These are phyloP conservation scores for Hestina assimilis DNA, from an alignment of 1,140 invertebrate genomes.

Conservation along the genomic window DNA sequence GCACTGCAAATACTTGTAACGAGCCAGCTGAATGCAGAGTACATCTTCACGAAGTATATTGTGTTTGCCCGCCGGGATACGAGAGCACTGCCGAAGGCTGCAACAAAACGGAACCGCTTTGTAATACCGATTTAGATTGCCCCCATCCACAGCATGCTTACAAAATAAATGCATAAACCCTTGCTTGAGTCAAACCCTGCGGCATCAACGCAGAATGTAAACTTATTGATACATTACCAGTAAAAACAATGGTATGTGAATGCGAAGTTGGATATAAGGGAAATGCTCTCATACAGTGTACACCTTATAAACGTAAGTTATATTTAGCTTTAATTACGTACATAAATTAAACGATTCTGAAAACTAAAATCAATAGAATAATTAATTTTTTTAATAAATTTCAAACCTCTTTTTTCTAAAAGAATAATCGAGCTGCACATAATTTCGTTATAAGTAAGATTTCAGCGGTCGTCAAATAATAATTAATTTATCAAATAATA, in stretches of 20 bases:
- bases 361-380: no score
- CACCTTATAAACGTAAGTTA: conserved; percentile 81
- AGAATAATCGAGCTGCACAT: no score
- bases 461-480: no score
- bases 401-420: no score
- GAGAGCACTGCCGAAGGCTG: conserved; percentile 85
- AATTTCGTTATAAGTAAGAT: no score
- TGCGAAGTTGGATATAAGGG: conserved; percentile 91
- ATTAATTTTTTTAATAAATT: no score
- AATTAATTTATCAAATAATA: no score
- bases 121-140: conserved; percentile 89
- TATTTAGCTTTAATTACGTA: no score
- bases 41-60: conserved; percentile 87
- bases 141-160: conserved; percentile 90
- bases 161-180: conserved; percentile 90
- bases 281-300: conserved; percentile 88
- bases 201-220: conserved; percentile 89
- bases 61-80: conserved; percentile 88
- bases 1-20: conserved; percentile 83
- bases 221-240: conserved; percentile 88
- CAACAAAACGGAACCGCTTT: conserved; percentile 81
- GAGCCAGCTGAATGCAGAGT: conserved; percentile 86
- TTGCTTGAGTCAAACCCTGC: conserved; percentile 87
- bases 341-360: no score
- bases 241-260: conserved; percentile 93